Percentiles rank a stretch among this genome's conserved stretches.
phyloP scores from a whole-genome alignment of 1,140 invertebrate genomes.

The Trichonephila clavata region DNA sequence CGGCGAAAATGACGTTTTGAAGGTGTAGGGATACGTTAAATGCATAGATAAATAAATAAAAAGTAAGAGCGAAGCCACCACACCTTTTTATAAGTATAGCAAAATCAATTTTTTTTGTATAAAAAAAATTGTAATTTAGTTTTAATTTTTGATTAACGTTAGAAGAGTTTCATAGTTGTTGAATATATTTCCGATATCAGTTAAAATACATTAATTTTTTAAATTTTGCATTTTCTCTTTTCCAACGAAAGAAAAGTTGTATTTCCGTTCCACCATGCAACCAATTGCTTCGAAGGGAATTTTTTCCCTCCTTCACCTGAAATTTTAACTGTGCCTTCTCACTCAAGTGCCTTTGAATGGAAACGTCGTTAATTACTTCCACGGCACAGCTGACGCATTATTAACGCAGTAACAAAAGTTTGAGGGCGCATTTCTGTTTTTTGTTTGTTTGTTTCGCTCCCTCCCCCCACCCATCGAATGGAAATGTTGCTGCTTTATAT shows the following conservation, averaged over 20 bases:
- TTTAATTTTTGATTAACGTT: too few relatives aligned
- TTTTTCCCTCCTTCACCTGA: slow-evolving; percentile 39
- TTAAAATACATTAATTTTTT: too few relatives aligned
- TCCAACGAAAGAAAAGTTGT: slow-evolving; percentile 32
- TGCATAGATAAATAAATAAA: too few relatives aligned
- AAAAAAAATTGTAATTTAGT: too few relatives aligned
- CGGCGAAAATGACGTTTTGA: too few relatives aligned
- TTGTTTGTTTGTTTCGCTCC: not conserved
- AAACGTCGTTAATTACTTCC: slow-evolving; percentile 75
- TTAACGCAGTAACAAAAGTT: slow-evolving; percentile 67
- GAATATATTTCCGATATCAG: too few relatives aligned
- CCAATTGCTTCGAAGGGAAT: slow-evolving; percentile 45
- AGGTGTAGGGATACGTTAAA: too few relatives aligned
- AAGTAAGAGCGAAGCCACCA: accelerated
- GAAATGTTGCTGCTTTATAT: not conserved
- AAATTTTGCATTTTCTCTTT: not conserved
- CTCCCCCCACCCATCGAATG: not conserved
- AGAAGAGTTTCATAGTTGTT: too few relatives aligned
- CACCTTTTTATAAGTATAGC: too few relatives aligned
- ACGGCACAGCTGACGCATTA: slow-evolving; percentile 72
- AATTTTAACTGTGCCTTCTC: slow-evolving; percentile 72
- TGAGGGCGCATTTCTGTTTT: slow-evolving; percentile 12
- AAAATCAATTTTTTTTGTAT: too few relatives aligned
- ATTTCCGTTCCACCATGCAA: slow-evolving; percentile 58
- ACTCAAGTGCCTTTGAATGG: slow-evolving; percentile 69